phyloP scores from a whole-genome alignment of 2,797 vertebrate genomes.

The Odontamblyopus lacepedii region DNA sequence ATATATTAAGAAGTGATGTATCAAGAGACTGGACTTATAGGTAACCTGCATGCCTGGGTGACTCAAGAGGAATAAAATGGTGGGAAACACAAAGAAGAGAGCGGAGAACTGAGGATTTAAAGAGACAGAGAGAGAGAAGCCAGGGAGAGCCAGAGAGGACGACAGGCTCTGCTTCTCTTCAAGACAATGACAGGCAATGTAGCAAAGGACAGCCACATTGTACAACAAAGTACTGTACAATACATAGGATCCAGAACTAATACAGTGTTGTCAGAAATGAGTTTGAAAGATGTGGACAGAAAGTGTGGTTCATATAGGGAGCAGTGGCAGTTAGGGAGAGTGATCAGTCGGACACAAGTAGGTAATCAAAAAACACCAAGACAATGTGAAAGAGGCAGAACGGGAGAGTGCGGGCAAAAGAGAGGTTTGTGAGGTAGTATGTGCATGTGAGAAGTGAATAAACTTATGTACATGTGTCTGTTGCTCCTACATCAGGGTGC shows the following conservation, averaged over 20 bases:
- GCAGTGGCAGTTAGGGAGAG: constrained; percentile 72
- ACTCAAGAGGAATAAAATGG: constrained; percentile 74
- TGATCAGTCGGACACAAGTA: constrained; percentile 67
- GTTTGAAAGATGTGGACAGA: constrained; percentile 66
- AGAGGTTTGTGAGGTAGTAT: constrained; percentile 76
- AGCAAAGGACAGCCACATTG: constrained; percentile 79
- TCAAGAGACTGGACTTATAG: constrained; percentile 79
- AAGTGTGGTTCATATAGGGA: constrained; percentile 67
- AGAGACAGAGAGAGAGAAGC: constrained; percentile 56
- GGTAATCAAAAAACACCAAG: constrained; percentile 69
- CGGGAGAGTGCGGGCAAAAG: constrained; percentile 70
- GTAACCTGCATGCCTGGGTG: constrained; percentile 83
- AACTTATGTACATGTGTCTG: constrained; percentile 81
- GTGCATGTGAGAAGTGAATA: constrained; percentile 79
- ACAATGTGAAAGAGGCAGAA: constrained; percentile 76
- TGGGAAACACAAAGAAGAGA: constrained; percentile 75
- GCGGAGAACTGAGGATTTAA: constrained; percentile 63
- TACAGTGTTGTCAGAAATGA: constrained; percentile 73
- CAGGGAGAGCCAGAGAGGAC: constrained; percentile 43
- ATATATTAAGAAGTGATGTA: constrained; percentile 68
- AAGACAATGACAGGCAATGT: constrained; percentile 79
- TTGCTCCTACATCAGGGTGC: constrained; percentile 77
- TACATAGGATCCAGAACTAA: constrained; percentile 74
- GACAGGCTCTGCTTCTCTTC: constrained; percentile 75
- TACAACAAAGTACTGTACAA: constrained; percentile 77